These are phyloP conservation scores for Sminthurides bifidus DNA, from an alignment of 1,140 invertebrate species.

Conservation along the genomic window DNA sequence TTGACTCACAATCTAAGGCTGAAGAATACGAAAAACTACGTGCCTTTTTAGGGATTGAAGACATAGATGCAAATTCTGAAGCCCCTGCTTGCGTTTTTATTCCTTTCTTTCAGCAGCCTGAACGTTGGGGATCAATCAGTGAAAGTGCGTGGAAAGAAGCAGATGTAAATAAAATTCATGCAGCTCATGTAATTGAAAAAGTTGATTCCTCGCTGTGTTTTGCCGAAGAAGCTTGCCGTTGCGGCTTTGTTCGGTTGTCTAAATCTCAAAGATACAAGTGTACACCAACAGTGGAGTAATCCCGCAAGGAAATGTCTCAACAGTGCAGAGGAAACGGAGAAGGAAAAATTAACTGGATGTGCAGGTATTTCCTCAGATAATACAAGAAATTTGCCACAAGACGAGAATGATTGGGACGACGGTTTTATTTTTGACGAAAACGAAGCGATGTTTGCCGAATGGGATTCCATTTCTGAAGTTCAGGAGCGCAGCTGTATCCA, in stretches of 20 bases:
- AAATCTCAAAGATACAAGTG: too few species aligned
- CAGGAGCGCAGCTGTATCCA: too few species aligned
- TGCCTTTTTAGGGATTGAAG: slow-evolving; percentile 6
- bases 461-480: too few species aligned
- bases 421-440: slow-evolving; percentile 5
- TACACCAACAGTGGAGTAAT: slow-evolving; percentile 7
- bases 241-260: too few species aligned
- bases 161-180: background rate
- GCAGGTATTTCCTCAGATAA: background rate
- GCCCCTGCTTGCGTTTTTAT: slow-evolving; percentile 7
- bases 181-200: background rate
- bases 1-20: background rate
- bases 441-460: background rate
- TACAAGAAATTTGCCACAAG: background rate
- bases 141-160: background rate
- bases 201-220: background rate
- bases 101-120: background rate
- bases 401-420: background rate
- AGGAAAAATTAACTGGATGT: background rate
- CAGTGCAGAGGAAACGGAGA: background rate
- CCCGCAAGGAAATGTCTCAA: background rate
- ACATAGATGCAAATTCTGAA: background rate
- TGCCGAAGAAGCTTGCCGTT: background rate
- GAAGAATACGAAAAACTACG: background rate
- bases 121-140: too few species aligned